Percentiles rank a stretch among this genome's conserved stretches.
These are phyloP conservation scores for Nomada goodeniana DNA, from an alignment of 2,888 invertebrate genomes.

Conservation along the genomic window DNA sequence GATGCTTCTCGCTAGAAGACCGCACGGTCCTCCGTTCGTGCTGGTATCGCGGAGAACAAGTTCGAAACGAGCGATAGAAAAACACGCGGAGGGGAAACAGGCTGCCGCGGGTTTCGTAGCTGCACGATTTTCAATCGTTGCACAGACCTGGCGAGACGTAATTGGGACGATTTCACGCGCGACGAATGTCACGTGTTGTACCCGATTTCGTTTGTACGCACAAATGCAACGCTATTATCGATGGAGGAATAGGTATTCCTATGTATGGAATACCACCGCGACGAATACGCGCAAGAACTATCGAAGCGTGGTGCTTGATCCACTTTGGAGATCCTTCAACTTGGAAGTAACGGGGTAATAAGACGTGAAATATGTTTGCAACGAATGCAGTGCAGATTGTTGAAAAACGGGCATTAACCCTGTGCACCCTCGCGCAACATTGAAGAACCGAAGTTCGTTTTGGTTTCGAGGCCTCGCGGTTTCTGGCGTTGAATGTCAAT, in stretches of 20 bases:
- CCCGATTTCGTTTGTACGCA: conserved; percentile 12
- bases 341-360: not conserved
- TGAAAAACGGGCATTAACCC: too few relatives aligned
- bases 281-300: not conserved
- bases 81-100: conserved; percentile 51
- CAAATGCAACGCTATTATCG: conserved; percentile 17
- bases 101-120: conserved; percentile 4
- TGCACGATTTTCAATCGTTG: conserved; percentile 17
- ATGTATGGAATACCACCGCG: not conserved
- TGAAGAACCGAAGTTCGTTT: not conserved
- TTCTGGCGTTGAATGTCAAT: too few relatives aligned
- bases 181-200: not conserved
- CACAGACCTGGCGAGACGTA: not conserved
- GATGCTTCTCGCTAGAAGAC: not conserved
- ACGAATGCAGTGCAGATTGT: not conserved
- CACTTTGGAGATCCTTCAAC: not conserved
- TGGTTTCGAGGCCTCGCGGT: too few relatives aligned
- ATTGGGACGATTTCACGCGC: conserved; percentile 16
- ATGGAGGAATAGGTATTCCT: not conserved
- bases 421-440: not conserved
- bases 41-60: conserved; percentile 35
- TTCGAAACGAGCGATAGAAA: conserved; percentile 32
- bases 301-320: not conserved
- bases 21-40: not conserved
- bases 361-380: not conserved